These are phyloP conservation scores for Alexandromys fortis DNA, from an alignment of 2,113 vertebrate species.

Conservation along the genomic window DNA sequence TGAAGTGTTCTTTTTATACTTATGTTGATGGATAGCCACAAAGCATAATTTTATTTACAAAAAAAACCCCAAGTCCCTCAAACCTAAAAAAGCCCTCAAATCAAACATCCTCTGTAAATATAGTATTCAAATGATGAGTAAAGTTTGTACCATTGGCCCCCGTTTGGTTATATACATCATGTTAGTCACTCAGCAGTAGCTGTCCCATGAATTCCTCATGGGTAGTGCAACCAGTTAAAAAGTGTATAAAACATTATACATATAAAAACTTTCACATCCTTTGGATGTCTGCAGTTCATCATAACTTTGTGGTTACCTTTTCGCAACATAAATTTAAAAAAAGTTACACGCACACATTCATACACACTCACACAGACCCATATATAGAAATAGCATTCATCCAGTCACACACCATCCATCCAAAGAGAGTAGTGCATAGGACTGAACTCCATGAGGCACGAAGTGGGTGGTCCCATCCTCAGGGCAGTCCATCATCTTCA, in stretches of 20 bases:
- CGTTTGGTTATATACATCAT: constrained; percentile 84
- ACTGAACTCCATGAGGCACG: constrained; percentile 59
- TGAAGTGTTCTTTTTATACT: constrained; percentile 78
- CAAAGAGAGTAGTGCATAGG: constrained; percentile 75
- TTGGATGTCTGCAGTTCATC: constrained; percentile 91
- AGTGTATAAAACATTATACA: constrained; percentile 93
- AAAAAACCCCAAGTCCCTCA: constrained; percentile 61
- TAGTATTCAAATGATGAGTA: constrained; percentile 85
- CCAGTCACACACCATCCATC: constrained; percentile 71
- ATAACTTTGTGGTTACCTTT: constrained; percentile 92
- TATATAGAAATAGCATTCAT: constrained; percentile 63
- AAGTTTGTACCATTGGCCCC: constrained; percentile 82
- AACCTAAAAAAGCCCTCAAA: constrained; percentile 72
- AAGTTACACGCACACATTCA: background rate
- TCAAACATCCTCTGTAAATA: constrained; percentile 86
- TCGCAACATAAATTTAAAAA: constrained; percentile 88
- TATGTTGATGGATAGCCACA: constrained; percentile 91
- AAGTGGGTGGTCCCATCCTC: constrained; percentile 85
- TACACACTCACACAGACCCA: constrained; percentile 63
- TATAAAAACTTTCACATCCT: constrained; percentile 92
- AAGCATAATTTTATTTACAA: constrained; percentile 90
- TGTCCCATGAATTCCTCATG: constrained; percentile 85
- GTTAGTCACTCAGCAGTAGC: constrained; percentile 87
- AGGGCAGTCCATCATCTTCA: constrained; percentile 97
- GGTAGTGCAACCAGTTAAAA: constrained; percentile 91